A percentile compares a stretch with the other conserved stretches of the same genome.
Conservation (phyloP, 1,140 invertebrate genomes). For the Tyrophagus putrescentiae region DNA sequence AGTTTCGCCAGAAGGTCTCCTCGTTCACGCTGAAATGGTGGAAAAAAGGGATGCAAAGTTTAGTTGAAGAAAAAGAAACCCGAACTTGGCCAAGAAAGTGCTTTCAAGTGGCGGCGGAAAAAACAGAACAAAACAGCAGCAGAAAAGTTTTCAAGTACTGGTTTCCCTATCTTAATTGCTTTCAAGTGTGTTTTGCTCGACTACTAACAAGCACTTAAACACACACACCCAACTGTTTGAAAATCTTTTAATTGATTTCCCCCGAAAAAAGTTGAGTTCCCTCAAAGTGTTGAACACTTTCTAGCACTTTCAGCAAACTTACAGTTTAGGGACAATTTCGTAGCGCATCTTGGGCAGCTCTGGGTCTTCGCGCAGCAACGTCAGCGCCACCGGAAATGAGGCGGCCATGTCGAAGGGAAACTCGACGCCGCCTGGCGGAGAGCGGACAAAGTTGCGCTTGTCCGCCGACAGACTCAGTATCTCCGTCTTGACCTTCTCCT, state of each 20-base stretch:
- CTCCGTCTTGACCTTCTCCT: conserved; percentile 76
- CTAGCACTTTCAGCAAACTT: conserved; percentile 12
- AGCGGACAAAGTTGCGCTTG: conserved; percentile 87
- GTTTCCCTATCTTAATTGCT: neutral
- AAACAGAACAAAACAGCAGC: neutral
- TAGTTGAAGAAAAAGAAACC: too few species aligned
- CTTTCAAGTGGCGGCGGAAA: neutral
- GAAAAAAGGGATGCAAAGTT: neutral
- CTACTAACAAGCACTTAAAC: too few species aligned
- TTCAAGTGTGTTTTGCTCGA: too few species aligned
- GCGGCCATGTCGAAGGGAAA: conserved; percentile 88
- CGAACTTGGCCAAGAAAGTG: neutral
- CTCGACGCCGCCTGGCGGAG: conserved; percentile 82
- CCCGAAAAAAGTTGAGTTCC: too few species aligned
- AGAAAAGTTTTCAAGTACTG: neutral
- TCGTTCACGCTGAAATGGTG: conserved; percentile 65
- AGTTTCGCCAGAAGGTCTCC: conserved; percentile 98
- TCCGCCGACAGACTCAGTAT: conserved; percentile 82
- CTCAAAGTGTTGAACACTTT: too few species aligned
- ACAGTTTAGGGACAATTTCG: conserved; percentile 90
- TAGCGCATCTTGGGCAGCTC: conserved; percentile 95
- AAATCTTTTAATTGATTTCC: too few species aligned
- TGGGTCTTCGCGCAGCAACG: conserved; percentile 81
- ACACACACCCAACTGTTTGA: too few species aligned
- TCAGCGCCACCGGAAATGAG: conserved; percentile 74